Evolutionary conservation across 2,888 invertebrate genomes (phyloP).

Genomic region (Heliconius hortense): DNA sequence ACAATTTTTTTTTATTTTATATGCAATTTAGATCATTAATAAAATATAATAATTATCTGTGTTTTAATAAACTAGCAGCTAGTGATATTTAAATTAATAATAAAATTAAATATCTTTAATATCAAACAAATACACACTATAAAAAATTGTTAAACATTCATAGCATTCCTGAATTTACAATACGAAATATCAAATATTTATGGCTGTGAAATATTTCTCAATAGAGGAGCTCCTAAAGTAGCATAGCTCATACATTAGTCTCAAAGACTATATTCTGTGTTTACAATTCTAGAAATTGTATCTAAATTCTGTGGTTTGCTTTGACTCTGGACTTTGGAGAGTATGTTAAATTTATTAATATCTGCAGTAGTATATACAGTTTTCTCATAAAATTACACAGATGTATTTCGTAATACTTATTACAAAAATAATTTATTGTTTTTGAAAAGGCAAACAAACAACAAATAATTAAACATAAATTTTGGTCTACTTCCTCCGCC

Average conservation of each 20-base stretch:
- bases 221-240: not conserved
- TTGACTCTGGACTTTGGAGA: constrained; percentile 2
- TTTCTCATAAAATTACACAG: not conserved
- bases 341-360: not conserved
- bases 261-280: constrained; percentile 8
- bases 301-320: constrained; percentile 7
- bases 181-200: not conserved
- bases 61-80: not conserved
- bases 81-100: not conserved
- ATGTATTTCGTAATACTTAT: not conserved
- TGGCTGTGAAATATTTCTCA: not conserved
- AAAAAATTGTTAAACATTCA: not conserved
- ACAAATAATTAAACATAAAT: not conserved
- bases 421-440: not conserved
- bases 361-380: not conserved
- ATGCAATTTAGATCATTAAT: too few relatives aligned
- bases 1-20: too few relatives aligned
- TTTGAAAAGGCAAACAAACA: too few relatives aligned
- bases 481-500: not conserved
- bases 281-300: constrained; percentile 18
- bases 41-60: too few relatives aligned
- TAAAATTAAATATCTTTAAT: not conserved
- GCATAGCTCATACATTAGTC: constrained; percentile 3
- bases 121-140: not conserved
- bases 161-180: not conserved